Percentiles rank a stretch among this genome's conserved stretches.
Conservation (phyloP, 2,888 invertebrate species). For the Xestia c-nigrum region DNA sequence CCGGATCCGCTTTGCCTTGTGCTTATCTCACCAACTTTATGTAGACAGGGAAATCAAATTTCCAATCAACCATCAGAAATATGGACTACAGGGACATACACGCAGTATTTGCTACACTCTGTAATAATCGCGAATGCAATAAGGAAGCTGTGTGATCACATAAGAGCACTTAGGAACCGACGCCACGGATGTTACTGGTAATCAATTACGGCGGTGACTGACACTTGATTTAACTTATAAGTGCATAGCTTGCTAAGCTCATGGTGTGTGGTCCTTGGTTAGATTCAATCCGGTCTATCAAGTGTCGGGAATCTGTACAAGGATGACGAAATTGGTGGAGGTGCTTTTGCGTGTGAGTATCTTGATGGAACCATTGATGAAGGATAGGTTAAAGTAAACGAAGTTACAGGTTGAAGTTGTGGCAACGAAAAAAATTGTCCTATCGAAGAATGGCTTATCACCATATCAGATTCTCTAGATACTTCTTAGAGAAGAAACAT, state of each 20-base stretch:
- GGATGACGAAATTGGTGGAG: neutral
- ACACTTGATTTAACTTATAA: slow-evolving; percentile 40
- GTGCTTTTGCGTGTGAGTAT: neutral
- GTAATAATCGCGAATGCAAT: slow-evolving; percentile 41
- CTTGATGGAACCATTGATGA: neutral
- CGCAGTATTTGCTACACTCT: neutral
- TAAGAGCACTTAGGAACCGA: slow-evolving; percentile 33
- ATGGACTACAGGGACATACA: neutral
- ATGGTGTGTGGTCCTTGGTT: slow-evolving; percentile 46
- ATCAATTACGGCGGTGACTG: slow-evolving; percentile 52
- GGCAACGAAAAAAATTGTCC: neutral
- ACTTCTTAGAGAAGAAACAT: neutral
- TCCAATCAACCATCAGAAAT: neutral
- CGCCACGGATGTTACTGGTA: slow-evolving; percentile 32
- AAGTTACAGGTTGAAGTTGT: neutral
- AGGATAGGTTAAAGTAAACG: neutral
- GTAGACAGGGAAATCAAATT: neutral
- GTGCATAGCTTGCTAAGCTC: slow-evolving; percentile 13
- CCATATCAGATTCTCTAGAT: neutral
- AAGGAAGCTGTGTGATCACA: slow-evolving; percentile 35
- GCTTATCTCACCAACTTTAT: no score
- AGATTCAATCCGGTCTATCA: slow-evolving; percentile 27
- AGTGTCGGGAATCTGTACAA: neutral
- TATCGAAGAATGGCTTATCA: neutral
- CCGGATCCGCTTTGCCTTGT: neutral